These are phyloP conservation scores for Drosophila virilis DNA, from an alignment of 1,140 invertebrate genomes.

Conservation along the genomic window DNA sequence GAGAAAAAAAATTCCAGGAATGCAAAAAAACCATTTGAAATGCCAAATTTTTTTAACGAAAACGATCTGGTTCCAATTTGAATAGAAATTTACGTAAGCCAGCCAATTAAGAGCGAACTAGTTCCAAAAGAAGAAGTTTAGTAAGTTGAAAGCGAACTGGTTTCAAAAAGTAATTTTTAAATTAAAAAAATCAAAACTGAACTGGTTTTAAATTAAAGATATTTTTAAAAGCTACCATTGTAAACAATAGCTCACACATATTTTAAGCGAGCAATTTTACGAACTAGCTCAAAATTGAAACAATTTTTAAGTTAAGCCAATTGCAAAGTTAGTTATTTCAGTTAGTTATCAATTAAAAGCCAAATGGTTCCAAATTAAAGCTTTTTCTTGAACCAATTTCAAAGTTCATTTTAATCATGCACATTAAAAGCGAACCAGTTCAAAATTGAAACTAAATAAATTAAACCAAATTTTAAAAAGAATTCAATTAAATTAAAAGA, in stretches of 20 bases:
- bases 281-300: background rate
- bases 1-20: constrained; percentile 20
- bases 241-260: too few species aligned
- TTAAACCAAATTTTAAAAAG: background rate
- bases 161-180: too few species aligned
- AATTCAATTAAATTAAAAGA: background rate
- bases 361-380: background rate
- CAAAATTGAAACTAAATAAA: background rate
- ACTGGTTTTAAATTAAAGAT: background rate
- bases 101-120: background rate
- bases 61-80: background rate
- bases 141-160: too few species aligned
- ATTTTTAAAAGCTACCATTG: too few species aligned
- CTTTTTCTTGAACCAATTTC: background rate
- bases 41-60: background rate
- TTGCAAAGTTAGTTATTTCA: too few species aligned
- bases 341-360: background rate
- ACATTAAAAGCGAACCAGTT: background rate
- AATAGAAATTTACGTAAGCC: too few species aligned
- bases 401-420: background rate
- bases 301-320: background rate
- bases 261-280: too few species aligned
- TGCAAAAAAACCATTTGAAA: constrained; percentile 24
- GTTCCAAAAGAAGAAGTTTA: background rate
- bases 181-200: background rate